Evolutionary conservation across 2,888 invertebrate species (phyloP), one percentile per base, ranked within the genome.

Genomic region (Melinopterus prodromus): DNA sequence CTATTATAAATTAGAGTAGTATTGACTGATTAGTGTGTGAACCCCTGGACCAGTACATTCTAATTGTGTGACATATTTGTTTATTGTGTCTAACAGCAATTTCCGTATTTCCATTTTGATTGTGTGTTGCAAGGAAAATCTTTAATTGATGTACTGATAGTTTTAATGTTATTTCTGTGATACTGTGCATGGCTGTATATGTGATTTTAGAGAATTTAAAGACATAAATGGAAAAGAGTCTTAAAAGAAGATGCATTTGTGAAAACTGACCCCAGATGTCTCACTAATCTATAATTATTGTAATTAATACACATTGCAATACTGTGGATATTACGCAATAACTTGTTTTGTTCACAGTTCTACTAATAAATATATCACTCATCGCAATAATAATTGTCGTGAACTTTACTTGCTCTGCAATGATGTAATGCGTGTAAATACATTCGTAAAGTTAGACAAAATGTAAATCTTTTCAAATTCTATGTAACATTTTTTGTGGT

Each of bases 131-230:
- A 53, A 53, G 12, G 5, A 53, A 53, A 9, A 12, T 74, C 36
- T n/a, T 74, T 74, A 26, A 74, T 36, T 37, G 74, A 74, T 35
- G 74, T 74, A 74, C 74, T 74, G 74, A 74, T 26, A 74, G 74
- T 26, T 74, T 74, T 74, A 35, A 35, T 35, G 74, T 74, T 74
- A 37, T 74, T 74, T 74, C 74, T 74, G 74, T 74, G 74, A 74
- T 74, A 74, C 74, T 74, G 36, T 36, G 74, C 37, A 74, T 37
- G 35, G 74, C 74, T 74, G 74, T 74, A 36, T 74, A 53, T 53
- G 53, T 53, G 53, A 53, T 53, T 53, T 53, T 53, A 53, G 53
- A 53, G 53, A 53, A 53, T 53, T 53, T 53, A 53, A 53, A 53
- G 53, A 26, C 26, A 26, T n/a, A n/a, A n/a, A 53, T 53, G 53